Conservation (phyloP, 2,797 vertebrate genomes). For the Chelon auratus region DNA sequence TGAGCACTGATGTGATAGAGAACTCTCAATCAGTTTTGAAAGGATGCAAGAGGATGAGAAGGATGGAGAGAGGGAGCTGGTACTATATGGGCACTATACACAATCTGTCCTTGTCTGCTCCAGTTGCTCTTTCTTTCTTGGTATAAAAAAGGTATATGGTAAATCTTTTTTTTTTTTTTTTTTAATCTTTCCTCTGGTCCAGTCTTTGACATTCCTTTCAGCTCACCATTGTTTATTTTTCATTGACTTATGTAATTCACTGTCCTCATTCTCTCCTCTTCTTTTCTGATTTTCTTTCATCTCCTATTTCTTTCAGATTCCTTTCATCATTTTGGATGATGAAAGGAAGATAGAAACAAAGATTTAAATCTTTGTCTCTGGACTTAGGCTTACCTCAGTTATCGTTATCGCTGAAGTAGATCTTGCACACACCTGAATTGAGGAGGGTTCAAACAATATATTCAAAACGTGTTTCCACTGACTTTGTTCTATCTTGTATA, state of each 20-base stretch:
- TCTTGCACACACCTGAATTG: not conserved
- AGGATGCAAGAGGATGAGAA: too few species aligned
- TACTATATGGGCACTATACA: slow-evolving; percentile 25
- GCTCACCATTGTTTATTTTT: not conserved
- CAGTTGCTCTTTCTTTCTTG: slow-evolving; percentile 10
- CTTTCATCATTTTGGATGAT: not conserved
- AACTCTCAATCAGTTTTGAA: slow-evolving; percentile 55
- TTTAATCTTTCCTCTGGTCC: not conserved
- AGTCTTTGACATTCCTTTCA: not conserved
- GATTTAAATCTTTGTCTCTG: not conserved
- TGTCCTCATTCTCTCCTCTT: not conserved
- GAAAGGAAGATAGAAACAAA: not conserved
- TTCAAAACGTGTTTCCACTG: not conserved
- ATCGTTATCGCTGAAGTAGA: not conserved
- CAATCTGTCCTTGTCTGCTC: slow-evolving; percentile 29
- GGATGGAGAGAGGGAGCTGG: slow-evolving; percentile 12
- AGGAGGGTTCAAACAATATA: not conserved
- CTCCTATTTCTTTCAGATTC: not conserved
- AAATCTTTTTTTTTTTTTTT: too few species aligned
- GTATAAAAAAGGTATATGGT: not conserved
- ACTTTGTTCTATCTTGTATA: slow-evolving; percentile 2
- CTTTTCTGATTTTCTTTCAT: not conserved
- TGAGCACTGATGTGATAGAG: slow-evolving; percentile 52
- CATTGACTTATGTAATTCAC: not conserved
- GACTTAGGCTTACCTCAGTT: not conserved